A percentile compares a stretch with the other conserved stretches of the same genome.
Conservation (phyloP, 53 echinoderm and acorn worm genomes). For the Temnopleurus reevesii region DNA sequence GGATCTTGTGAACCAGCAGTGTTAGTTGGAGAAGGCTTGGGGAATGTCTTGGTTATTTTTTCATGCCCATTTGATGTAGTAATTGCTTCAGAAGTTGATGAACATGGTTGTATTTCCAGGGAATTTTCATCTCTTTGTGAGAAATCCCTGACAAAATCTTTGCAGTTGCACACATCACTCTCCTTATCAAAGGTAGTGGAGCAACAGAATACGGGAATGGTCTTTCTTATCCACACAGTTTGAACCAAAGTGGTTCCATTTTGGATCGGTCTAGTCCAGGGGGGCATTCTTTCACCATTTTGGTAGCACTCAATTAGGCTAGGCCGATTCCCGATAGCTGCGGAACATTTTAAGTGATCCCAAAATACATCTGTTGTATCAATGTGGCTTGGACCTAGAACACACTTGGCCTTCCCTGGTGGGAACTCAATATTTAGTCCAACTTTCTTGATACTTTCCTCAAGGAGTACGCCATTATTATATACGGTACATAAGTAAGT, state of each 20-base stretch:
- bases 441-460: background rate
- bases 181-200: background rate
- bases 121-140: background rate
- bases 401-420: constrained; percentile 9
- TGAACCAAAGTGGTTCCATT: constrained; percentile 1
- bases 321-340: background rate
- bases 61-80: background rate
- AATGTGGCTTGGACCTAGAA: background rate
- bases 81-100: background rate
- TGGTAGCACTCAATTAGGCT: constrained; percentile 24
- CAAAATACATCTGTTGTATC: background rate
- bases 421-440: constrained; percentile 19
- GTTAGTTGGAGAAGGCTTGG: background rate
- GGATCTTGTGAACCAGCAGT: background rate
- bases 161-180: background rate
- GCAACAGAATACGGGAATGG: constrained; percentile 1
- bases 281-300: background rate
- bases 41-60: background rate
- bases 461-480: background rate
- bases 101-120: background rate
- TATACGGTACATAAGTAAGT: background rate
- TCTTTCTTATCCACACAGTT: background rate
- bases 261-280: constrained; percentile 14
- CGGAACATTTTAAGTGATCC: constrained; percentile 5
- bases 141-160: constrained; percentile 2